A percentile compares a stretch with the other conserved stretches of the same genome.
These are phyloP conservation scores for Limenitis arthemis DNA, from an alignment of 2,888 invertebrate genomes.

Conservation along the genomic window DNA sequence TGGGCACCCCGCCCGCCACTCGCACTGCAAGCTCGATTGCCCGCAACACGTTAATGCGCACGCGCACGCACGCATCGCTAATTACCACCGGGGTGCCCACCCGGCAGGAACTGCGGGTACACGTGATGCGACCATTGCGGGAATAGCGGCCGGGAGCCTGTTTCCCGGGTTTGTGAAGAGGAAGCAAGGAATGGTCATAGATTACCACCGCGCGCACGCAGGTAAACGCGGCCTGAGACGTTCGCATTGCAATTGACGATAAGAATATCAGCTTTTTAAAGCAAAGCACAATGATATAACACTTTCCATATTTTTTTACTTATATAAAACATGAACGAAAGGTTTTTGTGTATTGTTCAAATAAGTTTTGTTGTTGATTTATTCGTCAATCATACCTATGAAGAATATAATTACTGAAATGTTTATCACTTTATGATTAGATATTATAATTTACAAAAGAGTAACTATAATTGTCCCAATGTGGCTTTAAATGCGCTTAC, in stretches of 20 bases:
- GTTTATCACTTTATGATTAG: no score
- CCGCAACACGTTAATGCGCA: slow-evolving; percentile 65
- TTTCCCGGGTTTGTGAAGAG: neutral
- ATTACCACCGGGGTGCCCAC: slow-evolving; percentile 79
- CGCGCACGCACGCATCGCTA: slow-evolving; percentile 68
- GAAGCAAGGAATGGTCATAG: neutral
- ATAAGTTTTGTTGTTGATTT: no score
- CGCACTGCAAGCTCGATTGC: slow-evolving; percentile 72
- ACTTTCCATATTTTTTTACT: neutral
- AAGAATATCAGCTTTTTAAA: neutral
- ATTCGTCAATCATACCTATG: no score
- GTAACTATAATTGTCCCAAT: neutral
- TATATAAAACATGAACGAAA: neutral
- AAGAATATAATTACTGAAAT: no score
- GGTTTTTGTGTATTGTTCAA: no score
- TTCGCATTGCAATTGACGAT: slow-evolving; percentile 37
- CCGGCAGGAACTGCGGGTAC: slow-evolving; percentile 94
- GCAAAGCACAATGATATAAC: neutral
- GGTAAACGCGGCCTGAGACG: slow-evolving; percentile 53
- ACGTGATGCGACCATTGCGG: slow-evolving; percentile 97
- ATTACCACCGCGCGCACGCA: slow-evolving; percentile 69
- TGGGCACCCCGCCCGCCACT: slow-evolving; percentile 81
- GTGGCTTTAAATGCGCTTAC: slow-evolving; percentile 22
- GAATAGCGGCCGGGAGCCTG: slow-evolving; percentile 85
- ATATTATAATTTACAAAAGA: slow-evolving; percentile 3